These are phyloP conservation scores for Xiphorhynchus erythropygius DNA, from an alignment of 2,797 vertebrate species.

Conservation along the genomic window DNA sequence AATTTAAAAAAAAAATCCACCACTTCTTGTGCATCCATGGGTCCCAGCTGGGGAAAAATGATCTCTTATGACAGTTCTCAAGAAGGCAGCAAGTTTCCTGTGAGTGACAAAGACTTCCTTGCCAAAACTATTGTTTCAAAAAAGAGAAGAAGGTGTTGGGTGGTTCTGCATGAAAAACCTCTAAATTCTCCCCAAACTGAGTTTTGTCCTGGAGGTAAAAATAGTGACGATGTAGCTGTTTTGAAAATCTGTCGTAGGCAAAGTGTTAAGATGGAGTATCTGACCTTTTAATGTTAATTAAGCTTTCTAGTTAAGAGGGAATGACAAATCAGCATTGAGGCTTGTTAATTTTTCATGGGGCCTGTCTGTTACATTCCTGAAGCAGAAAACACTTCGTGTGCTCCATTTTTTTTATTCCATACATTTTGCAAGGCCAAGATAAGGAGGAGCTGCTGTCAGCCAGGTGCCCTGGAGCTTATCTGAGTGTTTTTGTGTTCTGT, in stretches of 20 bases:
- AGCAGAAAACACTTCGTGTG: not conserved
- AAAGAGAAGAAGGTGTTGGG: not conserved
- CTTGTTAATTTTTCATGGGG: conserved; percentile 27
- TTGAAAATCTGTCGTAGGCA: conserved; percentile 9
- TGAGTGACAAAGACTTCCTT: not conserved
- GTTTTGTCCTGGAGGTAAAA: not conserved
- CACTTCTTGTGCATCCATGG: not conserved
- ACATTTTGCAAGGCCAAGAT: conserved; percentile 42
- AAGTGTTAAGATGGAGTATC: conserved; percentile 25
- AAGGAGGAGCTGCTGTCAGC: conserved; percentile 44
- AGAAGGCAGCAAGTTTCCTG: not conserved
- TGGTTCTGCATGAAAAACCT: not conserved
- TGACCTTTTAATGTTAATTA: conserved; percentile 60
- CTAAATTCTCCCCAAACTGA: not conserved
- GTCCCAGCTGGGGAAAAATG: not conserved
- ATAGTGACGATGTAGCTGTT: not conserved
- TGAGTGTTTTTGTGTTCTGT: not conserved
- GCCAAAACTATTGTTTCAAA: not conserved
- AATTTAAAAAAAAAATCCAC: not conserved
- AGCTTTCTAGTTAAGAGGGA: conserved; percentile 21
- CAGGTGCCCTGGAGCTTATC: conserved; percentile 59
- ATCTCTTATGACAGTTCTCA: not conserved
- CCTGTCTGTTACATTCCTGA: not conserved
- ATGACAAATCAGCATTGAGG: not conserved
- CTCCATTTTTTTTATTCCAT: not conserved